phyloP scores from a whole-genome alignment of 2,888 invertebrate species.

The Onthophagus sagittarius region DNA sequence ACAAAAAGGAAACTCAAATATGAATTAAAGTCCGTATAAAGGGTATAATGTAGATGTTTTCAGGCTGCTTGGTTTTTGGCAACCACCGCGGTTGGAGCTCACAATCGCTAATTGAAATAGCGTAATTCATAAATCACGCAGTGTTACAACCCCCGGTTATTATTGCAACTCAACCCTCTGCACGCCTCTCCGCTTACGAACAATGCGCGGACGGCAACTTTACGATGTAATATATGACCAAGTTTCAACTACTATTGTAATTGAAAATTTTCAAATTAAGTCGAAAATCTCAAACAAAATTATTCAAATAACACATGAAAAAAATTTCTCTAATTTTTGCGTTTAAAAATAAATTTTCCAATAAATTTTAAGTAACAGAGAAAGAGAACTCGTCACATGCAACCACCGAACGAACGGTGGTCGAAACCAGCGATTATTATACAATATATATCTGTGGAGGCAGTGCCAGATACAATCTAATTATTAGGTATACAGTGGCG shows the following conservation, averaged over 20 bases:
- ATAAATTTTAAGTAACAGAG: too few species aligned
- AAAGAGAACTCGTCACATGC: not conserved
- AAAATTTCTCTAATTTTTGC: too few species aligned
- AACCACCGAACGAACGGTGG: not conserved
- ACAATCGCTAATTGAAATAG: slow-evolving; percentile 9
- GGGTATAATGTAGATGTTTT: not conserved
- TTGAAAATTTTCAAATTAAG: not conserved
- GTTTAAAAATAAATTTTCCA: too few species aligned
- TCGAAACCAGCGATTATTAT: slow-evolving; percentile 3
- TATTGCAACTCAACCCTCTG: not conserved
- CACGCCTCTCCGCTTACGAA: not conserved
- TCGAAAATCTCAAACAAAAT: too few species aligned
- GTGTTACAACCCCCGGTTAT: not conserved
- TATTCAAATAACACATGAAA: too few species aligned
- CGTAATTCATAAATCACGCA: slow-evolving; percentile 9
- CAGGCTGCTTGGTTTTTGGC: not conserved
- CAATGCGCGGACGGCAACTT: not conserved
- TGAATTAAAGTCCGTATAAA: too few species aligned
- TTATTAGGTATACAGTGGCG: slow-evolving; percentile 10
- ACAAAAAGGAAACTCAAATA: too few species aligned
- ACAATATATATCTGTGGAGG: slow-evolving; percentile 10
- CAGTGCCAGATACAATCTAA: slow-evolving; percentile 10
- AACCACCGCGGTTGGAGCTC: not conserved
- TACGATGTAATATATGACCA: not conserved
- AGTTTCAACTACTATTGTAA: not conserved